A percentile compares a stretch with the other conserved stretches of the same genome.
phyloP scores from a whole-genome alignment of 2,888 invertebrate species.

The Aethes cnicana region DNA sequence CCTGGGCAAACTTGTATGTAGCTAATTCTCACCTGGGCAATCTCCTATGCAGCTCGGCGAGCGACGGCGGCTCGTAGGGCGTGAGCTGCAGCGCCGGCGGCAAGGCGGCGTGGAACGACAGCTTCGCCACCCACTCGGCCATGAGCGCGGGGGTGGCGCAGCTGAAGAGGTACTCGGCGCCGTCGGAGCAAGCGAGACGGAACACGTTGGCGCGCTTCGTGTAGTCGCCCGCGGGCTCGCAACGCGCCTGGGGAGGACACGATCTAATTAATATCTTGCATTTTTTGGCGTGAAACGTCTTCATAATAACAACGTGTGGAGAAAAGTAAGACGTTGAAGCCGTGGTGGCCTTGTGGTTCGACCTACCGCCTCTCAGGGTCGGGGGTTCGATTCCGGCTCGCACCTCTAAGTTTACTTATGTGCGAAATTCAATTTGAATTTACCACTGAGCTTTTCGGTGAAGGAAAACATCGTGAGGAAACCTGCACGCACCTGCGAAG shows the following conservation, averaged over 20 bases:
- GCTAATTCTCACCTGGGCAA: slow-evolving; percentile 59
- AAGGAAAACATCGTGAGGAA: no score
- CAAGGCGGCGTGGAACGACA: slow-evolving; percentile 95
- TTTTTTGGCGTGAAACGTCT: no score
- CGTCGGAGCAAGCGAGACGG: slow-evolving; percentile 92
- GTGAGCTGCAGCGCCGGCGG: slow-evolving; percentile 94
- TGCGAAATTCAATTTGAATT: no score
- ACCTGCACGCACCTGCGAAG: no score
- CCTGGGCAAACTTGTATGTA: no score
- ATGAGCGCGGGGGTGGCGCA: slow-evolving; percentile 88
- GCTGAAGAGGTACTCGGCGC: slow-evolving; percentile 95
- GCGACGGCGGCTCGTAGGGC: slow-evolving; percentile 84
- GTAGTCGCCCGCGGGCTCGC: slow-evolving; percentile 95
- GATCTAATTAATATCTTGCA: no score
- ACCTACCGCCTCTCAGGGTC: no score
- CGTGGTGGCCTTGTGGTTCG: no score
- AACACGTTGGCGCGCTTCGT: slow-evolving; percentile 97
- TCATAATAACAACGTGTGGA: no score
- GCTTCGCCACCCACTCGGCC: slow-evolving; percentile 95
- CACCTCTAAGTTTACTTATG: no score
- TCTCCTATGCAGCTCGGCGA: slow-evolving; percentile 60
- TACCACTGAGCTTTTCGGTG: no score
- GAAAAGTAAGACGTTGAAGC: slow-evolving; percentile 31
- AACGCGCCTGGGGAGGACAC: slow-evolving; percentile 85
- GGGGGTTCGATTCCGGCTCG: no score